phyloP scores from a whole-genome alignment of 2,797 vertebrate genomes.

The Pseudomugil gertrudae region DNA sequence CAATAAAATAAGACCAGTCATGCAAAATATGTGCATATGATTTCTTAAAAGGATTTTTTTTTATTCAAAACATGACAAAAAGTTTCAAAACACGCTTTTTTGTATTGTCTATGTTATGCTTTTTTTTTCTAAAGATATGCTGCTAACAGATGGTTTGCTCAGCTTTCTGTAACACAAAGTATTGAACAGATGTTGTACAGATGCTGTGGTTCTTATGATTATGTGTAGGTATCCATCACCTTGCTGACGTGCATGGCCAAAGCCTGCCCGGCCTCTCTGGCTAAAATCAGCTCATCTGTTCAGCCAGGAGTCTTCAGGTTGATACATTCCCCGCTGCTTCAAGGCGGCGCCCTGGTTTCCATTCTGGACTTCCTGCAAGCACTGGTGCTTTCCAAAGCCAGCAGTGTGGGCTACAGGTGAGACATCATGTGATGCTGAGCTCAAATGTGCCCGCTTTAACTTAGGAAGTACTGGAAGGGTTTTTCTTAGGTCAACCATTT shows the following conservation, averaged over 20 bases:
- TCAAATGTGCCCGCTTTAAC: no score
- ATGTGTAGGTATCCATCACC: conserved; percentile 81
- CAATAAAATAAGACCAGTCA: no score
- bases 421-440: background rate
- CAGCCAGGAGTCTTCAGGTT: conserved; percentile 85
- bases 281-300: conserved; percentile 83
- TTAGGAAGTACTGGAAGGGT: no score
- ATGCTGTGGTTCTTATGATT: background rate
- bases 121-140: no score
- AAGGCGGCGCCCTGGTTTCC: conserved; percentile 84
- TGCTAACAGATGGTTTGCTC: no score
- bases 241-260: conserved; percentile 87
- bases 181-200: background rate
- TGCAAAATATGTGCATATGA: no score
- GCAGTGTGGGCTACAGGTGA: conserved; percentile 78
- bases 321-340: conserved; percentile 89
- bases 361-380: conserved; percentile 88
- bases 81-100: no score
- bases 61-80: no score
- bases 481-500: background rate
- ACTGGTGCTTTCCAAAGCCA: conserved; percentile 81
- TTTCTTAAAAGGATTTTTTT: no score
- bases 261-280: conserved; percentile 85
- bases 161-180: background rate
- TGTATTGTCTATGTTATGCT: no score